phyloP scores from a whole-genome alignment of 1,140 invertebrate genomes.

The Drosophila parabipectinata region DNA sequence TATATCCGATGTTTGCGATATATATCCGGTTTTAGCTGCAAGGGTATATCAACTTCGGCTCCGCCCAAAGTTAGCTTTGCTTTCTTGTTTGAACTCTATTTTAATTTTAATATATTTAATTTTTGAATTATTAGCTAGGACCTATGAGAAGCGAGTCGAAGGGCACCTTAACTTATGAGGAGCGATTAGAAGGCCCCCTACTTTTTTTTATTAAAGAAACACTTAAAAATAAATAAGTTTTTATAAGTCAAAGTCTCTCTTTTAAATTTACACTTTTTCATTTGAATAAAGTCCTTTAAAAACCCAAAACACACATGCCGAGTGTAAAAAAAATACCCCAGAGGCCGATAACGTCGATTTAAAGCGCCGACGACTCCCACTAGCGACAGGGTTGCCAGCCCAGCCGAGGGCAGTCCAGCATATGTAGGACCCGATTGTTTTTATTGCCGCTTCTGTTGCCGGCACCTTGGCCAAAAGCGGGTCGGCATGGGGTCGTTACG shows the following conservation, averaged over 20 bases:
- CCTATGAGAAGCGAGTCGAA: background rate
- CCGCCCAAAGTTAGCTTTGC: too few species aligned
- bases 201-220: too few species aligned
- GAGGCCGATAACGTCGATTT: slow-evolving; percentile 50
- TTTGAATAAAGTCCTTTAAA: background rate
- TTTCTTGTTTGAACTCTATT: too few species aligned
- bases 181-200: too few species aligned
- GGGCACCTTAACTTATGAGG: background rate
- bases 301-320: background rate
- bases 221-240: too few species aligned
- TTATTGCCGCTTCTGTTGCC: slow-evolving; percentile 42
- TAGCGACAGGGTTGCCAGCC: slow-evolving; percentile 23
- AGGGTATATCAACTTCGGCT: too few species aligned
- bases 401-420: slow-evolving; percentile 22
- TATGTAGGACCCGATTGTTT: slow-evolving; percentile 39
- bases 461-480: slow-evolving; percentile 64
- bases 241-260: too few species aligned
- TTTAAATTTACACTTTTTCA: too few species aligned
- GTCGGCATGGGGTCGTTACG: slow-evolving; percentile 67
- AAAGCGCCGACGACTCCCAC: slow-evolving; percentile 48
- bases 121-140: too few species aligned
- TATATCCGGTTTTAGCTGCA: too few species aligned
- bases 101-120: too few species aligned
- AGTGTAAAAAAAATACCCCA: slow-evolving; percentile 13
- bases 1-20: too few species aligned